Base-by-base conservation (phyloP, 2,113 vertebrate species). In the Erythrocercus mccallii region DNA sequence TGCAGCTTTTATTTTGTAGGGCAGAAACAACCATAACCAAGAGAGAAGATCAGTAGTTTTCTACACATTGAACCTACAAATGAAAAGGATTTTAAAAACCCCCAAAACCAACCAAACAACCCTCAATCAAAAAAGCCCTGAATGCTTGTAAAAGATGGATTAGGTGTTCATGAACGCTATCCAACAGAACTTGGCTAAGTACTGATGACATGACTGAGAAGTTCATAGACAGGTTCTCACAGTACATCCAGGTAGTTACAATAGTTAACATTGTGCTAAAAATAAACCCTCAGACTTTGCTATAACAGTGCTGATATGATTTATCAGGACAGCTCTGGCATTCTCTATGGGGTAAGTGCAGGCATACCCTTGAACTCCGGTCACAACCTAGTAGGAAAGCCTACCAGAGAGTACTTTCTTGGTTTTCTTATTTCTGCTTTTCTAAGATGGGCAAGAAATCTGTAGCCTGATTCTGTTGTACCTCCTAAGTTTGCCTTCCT, bases 121-220 rank as follows among this genome's bases (percentile, higher is more conserved):
- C 4, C 8, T 47, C 48, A 84, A 65, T 1, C 2, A 60, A 57
- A 72, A 50, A 1, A 23, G 2, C 1, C 11, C 28, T 44, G 14
- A 73, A 48, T 33, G 37, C 45, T 65, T 89, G 19, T 28, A 86
- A 72, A 71, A 74, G 5, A 3, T 66, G 12, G 27, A 51, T 60
- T 69, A n/a, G 28, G 9, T 28, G 15, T n/a, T 30, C 40, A 48
- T 31, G 25, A 78, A n/a, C 14, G 60, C 47, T 31, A 65, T 18
- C 10, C 20, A 38, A 1, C 17, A 7, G 11, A 73, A 23, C 13
- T 71, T 74, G 42, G 3, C 23, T 27, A 53, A 54, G 23, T 16
- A 66, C 23, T 54, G 37, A 31, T 56, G 28, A 25, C 45, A 50
- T 12, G 8, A n/a, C 20, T 20, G 20, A 61, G 21, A 87, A 58